phyloP scores from a whole-genome alignment of 2,797 vertebrate genomes.

The Tapera naevia region DNA sequence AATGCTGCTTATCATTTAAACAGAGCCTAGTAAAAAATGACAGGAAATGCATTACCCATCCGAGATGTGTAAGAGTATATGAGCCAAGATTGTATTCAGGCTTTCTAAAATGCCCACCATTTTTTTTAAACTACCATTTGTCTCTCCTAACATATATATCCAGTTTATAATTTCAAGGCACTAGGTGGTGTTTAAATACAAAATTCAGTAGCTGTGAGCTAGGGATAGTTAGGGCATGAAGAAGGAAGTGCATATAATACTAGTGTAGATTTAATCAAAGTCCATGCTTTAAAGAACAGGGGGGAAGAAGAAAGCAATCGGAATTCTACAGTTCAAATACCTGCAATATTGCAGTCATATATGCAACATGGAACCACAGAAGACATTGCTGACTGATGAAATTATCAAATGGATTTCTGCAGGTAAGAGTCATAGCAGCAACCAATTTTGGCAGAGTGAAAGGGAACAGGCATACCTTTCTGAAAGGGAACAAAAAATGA shows the following conservation, averaged over 20 bases:
- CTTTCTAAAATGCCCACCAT: background rate
- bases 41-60: background rate
- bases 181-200: background rate
- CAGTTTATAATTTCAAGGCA: background rate
- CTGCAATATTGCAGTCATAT: background rate
- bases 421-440: background rate
- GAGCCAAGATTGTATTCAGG: background rate
- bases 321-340: background rate
- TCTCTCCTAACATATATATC: background rate
- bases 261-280: background rate
- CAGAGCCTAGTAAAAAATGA: conserved; percentile 16
- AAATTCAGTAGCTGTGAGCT: background rate
- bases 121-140: background rate
- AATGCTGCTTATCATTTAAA: conserved; percentile 48
- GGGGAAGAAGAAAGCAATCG: background rate
- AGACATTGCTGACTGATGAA: background rate
- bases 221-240: background rate
- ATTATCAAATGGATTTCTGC: background rate
- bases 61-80: background rate
- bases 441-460: background rate
- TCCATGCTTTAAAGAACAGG: background rate
- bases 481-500: background rate
- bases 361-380: background rate
- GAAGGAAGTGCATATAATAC: background rate
- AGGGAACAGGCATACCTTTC: background rate